Evolutionary conservation across 2,797 vertebrate species (phyloP).

Genomic region (Champsocephalus gunnari): DNA sequence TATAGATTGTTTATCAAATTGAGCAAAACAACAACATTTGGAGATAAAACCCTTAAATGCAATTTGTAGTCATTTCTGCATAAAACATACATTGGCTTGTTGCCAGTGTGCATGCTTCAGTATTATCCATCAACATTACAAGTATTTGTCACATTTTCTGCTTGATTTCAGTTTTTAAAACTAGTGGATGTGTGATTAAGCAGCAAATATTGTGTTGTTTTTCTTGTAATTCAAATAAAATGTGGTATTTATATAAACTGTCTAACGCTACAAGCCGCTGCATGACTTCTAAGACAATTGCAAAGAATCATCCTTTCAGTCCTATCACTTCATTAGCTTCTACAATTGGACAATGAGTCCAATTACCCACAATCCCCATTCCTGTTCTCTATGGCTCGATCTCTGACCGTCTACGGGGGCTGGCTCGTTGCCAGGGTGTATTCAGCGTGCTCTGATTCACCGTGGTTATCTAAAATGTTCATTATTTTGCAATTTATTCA

Average conservation of each 20-base stretch:
- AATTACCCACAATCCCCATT: constrained; percentile 74
- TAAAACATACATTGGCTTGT: background rate
- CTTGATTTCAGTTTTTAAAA: constrained; percentile 16
- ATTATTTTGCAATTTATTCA: constrained; percentile 73
- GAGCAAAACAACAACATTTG: background rate
- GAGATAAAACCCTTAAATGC: background rate
- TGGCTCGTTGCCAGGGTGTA: constrained; percentile 68
- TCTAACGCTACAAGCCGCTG: constrained; percentile 45
- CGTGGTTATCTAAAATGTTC: constrained; percentile 74
- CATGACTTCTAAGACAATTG: constrained; percentile 57
- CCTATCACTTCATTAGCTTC: constrained; percentile 75
- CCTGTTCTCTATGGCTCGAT: constrained; percentile 53
- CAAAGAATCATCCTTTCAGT: constrained; percentile 54
- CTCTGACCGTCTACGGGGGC: constrained; percentile 57
- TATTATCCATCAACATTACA: constrained; percentile 13
- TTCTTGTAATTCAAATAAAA: background rate
- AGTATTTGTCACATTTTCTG: constrained; percentile 44
- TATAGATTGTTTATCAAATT: no score
- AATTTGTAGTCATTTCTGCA: constrained; percentile 5
- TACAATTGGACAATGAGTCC: constrained; percentile 68
- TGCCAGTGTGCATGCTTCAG: background rate
- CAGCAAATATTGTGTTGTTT: constrained; percentile 29
- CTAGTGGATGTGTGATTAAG: background rate
- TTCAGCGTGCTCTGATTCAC: constrained; percentile 63
- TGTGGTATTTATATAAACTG: constrained; percentile 26